phyloP scores from a whole-genome alignment of 2,113 vertebrate species.

The Arenaria interpres region DNA sequence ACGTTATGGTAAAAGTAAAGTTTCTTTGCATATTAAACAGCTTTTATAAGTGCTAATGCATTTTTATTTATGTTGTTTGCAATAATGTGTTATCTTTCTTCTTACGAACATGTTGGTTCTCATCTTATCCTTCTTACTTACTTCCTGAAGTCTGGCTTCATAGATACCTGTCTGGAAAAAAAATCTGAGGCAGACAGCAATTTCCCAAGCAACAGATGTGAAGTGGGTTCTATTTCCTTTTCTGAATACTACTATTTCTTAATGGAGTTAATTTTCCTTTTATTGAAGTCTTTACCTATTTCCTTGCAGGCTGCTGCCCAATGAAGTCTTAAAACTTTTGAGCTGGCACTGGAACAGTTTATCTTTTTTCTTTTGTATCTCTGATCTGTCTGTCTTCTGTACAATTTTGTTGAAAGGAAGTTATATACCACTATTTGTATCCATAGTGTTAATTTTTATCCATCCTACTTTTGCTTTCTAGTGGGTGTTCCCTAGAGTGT shows the following conservation, averaged over 20 bases:
- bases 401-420: neutral
- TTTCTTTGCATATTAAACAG: neutral
- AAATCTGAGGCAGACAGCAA: neutral
- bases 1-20: neutral
- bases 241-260: neutral
- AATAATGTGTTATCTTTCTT: neutral
- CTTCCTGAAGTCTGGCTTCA: neutral
- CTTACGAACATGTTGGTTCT: neutral
- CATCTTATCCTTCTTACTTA: neutral
- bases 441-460: neutral
- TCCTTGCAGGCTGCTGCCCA: neutral
- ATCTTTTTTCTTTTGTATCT: neutral
- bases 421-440: neutral
- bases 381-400: neutral
- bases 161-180: conserved; percentile 30
- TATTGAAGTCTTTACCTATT: neutral
- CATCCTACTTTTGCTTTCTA: neutral
- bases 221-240: neutral
- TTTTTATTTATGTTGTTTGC: neutral
- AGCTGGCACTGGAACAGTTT: neutral
- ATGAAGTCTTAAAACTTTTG: neutral
- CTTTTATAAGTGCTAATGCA: neutral
- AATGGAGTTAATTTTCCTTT: neutral
- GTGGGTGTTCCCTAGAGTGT: neutral
- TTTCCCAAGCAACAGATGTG: conserved; percentile 8